Conservation (phyloP, 2,113 vertebrate species). For the Sphyrna mokarran region DNA sequence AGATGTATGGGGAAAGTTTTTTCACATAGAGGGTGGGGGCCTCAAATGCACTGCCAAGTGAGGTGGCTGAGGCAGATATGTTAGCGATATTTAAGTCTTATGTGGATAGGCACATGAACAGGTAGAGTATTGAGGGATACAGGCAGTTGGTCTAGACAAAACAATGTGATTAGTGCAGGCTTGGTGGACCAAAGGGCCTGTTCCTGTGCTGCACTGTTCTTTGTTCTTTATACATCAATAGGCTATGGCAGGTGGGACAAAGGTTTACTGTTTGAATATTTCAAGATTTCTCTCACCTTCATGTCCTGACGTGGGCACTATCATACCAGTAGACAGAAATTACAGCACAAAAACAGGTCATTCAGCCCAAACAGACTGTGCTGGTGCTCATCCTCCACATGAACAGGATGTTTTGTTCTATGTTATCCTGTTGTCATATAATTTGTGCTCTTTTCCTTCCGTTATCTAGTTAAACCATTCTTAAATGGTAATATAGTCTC, state of each 20-base stretch:
- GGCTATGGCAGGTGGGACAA: background rate
- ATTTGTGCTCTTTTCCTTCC: background rate
- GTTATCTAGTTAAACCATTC: background rate
- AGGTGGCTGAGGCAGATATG: no score
- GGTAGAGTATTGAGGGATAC: no score
- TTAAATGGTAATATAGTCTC: background rate
- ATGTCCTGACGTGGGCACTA: background rate
- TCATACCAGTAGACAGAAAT: background rate
- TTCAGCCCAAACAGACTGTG: background rate
- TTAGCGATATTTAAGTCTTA: no score
- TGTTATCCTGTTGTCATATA: background rate
- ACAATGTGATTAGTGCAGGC: no score
- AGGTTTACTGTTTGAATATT: background rate
- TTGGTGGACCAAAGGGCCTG: no score
- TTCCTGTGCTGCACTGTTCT: no score
- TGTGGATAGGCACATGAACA: no score
- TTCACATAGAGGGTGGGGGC: no score
- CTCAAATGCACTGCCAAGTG: no score
- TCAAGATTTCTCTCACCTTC: background rate
- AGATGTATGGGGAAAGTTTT: no score
- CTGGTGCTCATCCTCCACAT: background rate
- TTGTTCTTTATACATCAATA: background rate
- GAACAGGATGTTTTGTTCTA: background rate
- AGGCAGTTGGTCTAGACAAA: no score
- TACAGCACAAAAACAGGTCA: background rate